Evolutionary conservation across 2,113 vertebrate species (phyloP).

Genomic region (Cynopterus brachyotis): DNA sequence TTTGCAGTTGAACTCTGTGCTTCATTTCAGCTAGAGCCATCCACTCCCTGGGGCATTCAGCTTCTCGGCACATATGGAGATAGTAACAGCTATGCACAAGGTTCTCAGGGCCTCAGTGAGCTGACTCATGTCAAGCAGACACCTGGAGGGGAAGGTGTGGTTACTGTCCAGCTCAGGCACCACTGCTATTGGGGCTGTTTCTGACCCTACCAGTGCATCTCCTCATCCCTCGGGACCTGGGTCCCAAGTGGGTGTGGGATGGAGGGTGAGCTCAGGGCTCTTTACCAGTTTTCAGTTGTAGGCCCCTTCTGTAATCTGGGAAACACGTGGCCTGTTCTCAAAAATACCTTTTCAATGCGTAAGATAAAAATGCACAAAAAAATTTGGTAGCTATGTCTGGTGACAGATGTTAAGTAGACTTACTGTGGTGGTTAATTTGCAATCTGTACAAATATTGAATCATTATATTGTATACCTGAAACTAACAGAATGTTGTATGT

Average conservation of each 20-base stretch:
- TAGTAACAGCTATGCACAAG: not conserved
- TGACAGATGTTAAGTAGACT: not conserved
- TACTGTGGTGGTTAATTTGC: not conserved
- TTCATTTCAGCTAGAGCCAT: not conserved
- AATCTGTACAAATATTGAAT: not conserved
- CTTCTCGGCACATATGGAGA: not conserved
- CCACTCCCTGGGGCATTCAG: not conserved
- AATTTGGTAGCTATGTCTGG: not conserved
- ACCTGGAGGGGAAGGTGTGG: not conserved
- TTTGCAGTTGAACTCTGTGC: not conserved
- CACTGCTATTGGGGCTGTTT: too few relatives aligned
- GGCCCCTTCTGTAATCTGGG: not conserved
- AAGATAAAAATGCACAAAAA: not conserved
- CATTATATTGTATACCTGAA: not conserved
- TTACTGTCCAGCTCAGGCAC: too few relatives aligned
- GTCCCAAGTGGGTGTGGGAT: too few relatives aligned
- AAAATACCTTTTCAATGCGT: not conserved
- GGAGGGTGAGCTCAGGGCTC: not conserved
- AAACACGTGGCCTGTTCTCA: not conserved
- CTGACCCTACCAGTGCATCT: not conserved
- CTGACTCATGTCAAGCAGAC: accelerated
- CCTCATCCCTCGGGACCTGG: not conserved
- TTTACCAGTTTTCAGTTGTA: not conserved
- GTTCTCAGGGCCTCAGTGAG: not conserved
- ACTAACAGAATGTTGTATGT: not conserved